Evolutionary conservation across 2,113 vertebrate species (phyloP).

Genomic region (Otis tarda): DNA sequence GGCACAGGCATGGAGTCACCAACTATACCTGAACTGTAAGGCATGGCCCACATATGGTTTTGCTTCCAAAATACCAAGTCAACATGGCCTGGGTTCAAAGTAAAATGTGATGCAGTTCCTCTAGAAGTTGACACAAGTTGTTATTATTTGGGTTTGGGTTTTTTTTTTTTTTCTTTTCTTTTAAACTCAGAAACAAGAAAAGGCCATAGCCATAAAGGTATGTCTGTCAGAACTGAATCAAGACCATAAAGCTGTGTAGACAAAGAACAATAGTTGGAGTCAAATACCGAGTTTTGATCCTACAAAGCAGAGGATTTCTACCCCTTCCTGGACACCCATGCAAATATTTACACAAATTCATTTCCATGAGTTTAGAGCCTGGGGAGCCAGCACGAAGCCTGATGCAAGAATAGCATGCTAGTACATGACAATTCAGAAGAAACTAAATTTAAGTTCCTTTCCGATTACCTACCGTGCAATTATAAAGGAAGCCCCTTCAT

Average conservation of each 20-base stretch:
- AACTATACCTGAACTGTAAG: not conserved
- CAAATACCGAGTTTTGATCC: not conserved
- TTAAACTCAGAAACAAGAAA: not conserved
- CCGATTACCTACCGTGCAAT: not conserved
- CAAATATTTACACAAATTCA: not conserved
- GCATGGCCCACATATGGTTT: not conserved
- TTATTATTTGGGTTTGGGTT: not conserved
- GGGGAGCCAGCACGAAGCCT: not conserved
- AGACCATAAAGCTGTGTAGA: not conserved
- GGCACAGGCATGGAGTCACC: not conserved
- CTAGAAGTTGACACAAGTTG: not conserved
- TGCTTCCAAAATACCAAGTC: not conserved
- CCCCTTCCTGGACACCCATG: not conserved
- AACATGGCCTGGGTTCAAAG: not conserved
- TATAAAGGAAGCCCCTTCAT: conserved; percentile 5
- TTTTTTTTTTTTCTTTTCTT: not conserved
- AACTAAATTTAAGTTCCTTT: conserved; percentile 26
- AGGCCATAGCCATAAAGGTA: not conserved
- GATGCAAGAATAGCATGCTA: not conserved
- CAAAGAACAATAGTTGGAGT: not conserved
- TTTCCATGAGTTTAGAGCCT: not conserved
- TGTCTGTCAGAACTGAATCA: not conserved
- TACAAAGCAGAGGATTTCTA: not conserved
- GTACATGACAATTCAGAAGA: not conserved
- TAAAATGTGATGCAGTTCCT: not conserved